phyloP scores from a whole-genome alignment of 2,888 invertebrate species.

The Luffia ferchaultella region DNA sequence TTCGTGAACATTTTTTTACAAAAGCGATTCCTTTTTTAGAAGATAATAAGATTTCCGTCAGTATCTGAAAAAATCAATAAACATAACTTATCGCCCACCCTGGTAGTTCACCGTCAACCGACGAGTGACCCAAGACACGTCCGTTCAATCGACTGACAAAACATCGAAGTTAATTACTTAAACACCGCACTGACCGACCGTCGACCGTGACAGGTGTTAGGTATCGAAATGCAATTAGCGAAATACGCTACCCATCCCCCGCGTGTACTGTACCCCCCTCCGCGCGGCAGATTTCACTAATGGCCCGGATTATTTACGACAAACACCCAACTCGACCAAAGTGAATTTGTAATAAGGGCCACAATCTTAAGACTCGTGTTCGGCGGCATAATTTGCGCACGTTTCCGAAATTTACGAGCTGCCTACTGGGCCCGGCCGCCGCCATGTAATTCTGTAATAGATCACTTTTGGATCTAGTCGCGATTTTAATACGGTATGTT shows the following conservation, averaged over 20 bases:
- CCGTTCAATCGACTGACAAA: constrained; percentile 37
- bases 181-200: constrained; percentile 23
- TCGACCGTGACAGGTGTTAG: constrained; percentile 37
- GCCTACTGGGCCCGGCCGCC: neutral
- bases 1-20: no score
- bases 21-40: no score
- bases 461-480: no score
- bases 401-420: constrained; percentile 24
- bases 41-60: no score
- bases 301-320: constrained; percentile 34
- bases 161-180: constrained; percentile 30
- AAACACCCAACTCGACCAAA: constrained; percentile 30
- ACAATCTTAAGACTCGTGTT: constrained; percentile 35
- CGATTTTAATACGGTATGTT: no score
- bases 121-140: neutral
- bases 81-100: neutral
- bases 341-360: constrained; percentile 49
- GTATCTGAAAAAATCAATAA: no score
- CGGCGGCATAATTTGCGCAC: constrained; percentile 42
- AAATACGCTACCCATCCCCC: constrained; percentile 17
- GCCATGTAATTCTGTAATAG: neutral
- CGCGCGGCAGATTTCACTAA: constrained; percentile 33
- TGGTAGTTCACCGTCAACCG: no score
- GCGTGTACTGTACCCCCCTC: constrained; percentile 9
- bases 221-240: constrained; percentile 46